These are phyloP conservation scores for Manis crassicaudata DNA, from an alignment of 2,797 vertebrate genomes.

Conservation along the genomic window DNA sequence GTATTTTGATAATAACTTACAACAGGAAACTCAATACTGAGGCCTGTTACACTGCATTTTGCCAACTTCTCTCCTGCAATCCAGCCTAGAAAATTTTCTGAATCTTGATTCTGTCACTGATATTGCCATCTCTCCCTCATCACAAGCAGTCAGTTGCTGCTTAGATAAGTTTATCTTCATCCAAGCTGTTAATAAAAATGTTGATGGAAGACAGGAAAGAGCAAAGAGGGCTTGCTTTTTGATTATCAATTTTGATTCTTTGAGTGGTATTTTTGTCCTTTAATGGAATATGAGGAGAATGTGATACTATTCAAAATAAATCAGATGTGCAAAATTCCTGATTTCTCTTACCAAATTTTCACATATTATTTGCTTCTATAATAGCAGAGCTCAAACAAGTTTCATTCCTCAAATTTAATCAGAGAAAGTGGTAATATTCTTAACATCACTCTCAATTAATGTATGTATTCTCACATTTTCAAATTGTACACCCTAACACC, in stretches of 20 bases:
- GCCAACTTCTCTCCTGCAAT: background rate
- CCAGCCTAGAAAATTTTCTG: background rate
- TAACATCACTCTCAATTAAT: background rate
- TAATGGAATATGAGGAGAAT: background rate
- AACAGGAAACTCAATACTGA: background rate
- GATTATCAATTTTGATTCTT: background rate
- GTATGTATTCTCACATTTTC: background rate
- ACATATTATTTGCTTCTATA: background rate
- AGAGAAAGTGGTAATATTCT: background rate
- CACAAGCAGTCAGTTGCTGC: background rate
- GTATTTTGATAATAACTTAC: background rate
- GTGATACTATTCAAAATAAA: background rate
- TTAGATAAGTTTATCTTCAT: background rate
- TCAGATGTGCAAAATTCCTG: background rate
- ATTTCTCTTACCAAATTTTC: constrained; percentile 25
- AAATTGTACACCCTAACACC: background rate
- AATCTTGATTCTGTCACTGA: background rate
- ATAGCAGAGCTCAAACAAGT: background rate
- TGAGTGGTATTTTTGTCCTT: background rate
- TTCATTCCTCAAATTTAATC: background rate
- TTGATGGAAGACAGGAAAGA: background rate
- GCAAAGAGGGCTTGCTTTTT: background rate
- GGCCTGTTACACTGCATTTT: background rate
- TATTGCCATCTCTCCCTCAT: background rate
- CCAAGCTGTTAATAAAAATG: background rate